These are phyloP conservation scores for Apamea anceps DNA, from an alignment of 2,888 invertebrate species.

Conservation along the genomic window DNA sequence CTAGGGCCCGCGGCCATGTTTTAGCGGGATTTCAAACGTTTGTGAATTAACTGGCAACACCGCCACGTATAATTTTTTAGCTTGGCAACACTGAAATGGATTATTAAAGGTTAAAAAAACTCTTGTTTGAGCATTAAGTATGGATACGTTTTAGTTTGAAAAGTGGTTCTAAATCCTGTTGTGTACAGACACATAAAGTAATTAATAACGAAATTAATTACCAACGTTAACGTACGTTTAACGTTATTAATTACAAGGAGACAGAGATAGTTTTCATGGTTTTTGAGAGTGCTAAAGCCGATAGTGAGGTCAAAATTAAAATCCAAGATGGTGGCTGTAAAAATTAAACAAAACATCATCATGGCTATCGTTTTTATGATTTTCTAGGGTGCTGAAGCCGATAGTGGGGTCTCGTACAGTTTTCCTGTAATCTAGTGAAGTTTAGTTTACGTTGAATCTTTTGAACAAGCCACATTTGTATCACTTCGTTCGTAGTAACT, in stretches of 20 bases:
- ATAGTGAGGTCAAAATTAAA: too few relatives aligned
- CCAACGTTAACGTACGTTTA: too few relatives aligned
- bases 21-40: constrained; percentile 47
- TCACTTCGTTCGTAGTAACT: too few relatives aligned
- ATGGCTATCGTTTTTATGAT: too few relatives aligned
- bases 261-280: too few relatives aligned
- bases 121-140: constrained; percentile 12
- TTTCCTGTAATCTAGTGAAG: neutral
- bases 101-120: neutral
- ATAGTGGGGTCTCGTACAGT: neutral
- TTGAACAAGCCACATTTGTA: neutral
- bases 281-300: too few relatives aligned
- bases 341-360: too few relatives aligned
- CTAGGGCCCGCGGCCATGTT: constrained; percentile 48
- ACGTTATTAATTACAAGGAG: neutral
- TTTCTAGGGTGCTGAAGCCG: too few relatives aligned
- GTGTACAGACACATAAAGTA: too few relatives aligned
- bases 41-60: constrained; percentile 51
- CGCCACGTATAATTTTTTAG: constrained; percentile 8
- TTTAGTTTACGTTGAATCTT: neutral
- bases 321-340: too few relatives aligned
- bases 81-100: constrained; percentile 3
- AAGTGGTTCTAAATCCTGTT: neutral
- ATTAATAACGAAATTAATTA: too few relatives aligned
- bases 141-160: neutral